Base-by-base conservation (phyloP, 2,888 invertebrate genomes). In the Dysmachus trigonus region DNA sequence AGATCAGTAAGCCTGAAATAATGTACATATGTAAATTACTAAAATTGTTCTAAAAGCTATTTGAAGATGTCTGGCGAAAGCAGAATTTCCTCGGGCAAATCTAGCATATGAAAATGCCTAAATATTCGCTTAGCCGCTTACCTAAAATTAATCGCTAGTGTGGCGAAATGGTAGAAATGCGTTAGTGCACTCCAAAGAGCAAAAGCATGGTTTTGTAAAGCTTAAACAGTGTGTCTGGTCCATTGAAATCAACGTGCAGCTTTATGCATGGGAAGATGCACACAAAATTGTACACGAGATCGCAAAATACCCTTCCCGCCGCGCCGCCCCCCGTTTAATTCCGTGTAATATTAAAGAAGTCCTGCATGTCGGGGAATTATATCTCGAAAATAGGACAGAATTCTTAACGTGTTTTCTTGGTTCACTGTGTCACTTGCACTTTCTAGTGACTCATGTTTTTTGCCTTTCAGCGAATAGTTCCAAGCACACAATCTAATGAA, bases 351-450 rank as follows among this genome's bases (percentile, higher is more conserved):
- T 53, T 1, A 53, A 53, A 22, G 22, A 18, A 27, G 27, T n/a
- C 62, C 7, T 22, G 22, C 62, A 3, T 13, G 27, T 22, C 62
- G 27, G 62, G 38, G 15, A 15, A 10, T 18, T 7, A 1, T 8
- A 22, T 53, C 27, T 22, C 62, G 62, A 27, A 62, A 62, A 27
- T 62, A 62, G 62, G 62, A 27, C 62, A 62, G 27, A 27, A 27
- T 22, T 62, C 62, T 62, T 62, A 27, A 8, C 62, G 62, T n/a
- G n/a, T 13, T 27, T 51, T 22, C 62, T 22, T 22, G 27, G 35
- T 38, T 83, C 41, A 83, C 35, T 83, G 83, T 83, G 83, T 83
- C 83, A 83, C 83, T 83, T 41, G 71, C 71, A 71, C 72, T 83
- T 83, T 83, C 71, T 83, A 51, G 81, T 81, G 53, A 81, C 31